These are phyloP conservation scores for Margarornis squamiger DNA, from an alignment of 2,797 vertebrate genomes.

Conservation along the genomic window DNA sequence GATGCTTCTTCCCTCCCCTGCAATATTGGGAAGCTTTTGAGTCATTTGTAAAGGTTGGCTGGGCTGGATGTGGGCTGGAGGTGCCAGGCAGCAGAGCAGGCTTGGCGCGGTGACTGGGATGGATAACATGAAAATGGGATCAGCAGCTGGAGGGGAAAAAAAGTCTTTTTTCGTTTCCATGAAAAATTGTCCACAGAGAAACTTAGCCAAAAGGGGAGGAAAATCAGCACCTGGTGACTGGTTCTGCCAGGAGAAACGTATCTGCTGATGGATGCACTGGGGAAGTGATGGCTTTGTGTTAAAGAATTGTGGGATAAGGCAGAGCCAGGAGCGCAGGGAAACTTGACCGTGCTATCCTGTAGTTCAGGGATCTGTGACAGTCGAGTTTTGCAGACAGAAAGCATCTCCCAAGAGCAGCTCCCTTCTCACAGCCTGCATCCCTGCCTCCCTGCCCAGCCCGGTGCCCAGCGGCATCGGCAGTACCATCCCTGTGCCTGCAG, in stretches of 20 bases:
- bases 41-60: neutral
- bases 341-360: rapidly evolving
- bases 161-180: neutral
- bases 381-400: neutral
- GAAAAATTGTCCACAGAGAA: neutral
- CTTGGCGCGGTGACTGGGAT: neutral
- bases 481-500: neutral
- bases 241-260: neutral
- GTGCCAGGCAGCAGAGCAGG: neutral
- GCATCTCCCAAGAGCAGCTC: neutral
- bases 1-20: neutral
- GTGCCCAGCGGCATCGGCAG: rapidly evolving
- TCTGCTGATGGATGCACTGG: neutral
- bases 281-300: neutral
- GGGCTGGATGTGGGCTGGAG: neutral
- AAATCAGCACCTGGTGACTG: neutral
- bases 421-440: neutral
- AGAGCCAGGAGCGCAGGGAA: neutral
- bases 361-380: neutral
- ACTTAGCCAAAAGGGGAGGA: neutral
- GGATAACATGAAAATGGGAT: neutral
- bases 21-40: neutral
- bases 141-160: neutral
- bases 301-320: neutral
- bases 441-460: neutral